phyloP scores from a whole-genome alignment of 2,888 invertebrate species.

The Amphimallon solstitiale region DNA sequence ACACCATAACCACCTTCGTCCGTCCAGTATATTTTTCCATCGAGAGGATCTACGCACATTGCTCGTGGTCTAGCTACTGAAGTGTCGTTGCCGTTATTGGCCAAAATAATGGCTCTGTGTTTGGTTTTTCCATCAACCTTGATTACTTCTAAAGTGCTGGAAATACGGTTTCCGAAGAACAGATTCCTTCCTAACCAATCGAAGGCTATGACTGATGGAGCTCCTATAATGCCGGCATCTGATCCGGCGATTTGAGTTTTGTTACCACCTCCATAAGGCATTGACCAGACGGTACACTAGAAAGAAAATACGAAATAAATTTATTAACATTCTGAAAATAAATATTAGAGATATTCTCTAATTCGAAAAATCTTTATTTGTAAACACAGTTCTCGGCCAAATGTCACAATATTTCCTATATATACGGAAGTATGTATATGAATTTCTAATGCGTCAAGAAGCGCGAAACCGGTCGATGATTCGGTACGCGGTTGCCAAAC shows the following conservation, averaged over 20 bases:
- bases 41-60: conserved; percentile 90
- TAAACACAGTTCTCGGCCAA: no score
- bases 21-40: conserved; percentile 95
- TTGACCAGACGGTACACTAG: conserved; percentile 85
- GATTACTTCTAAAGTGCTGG: conserved; percentile 91
- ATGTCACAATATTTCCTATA: no score
- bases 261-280: conserved; percentile 87
- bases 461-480: no score
- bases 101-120: conserved; percentile 85
- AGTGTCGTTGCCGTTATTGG: conserved; percentile 86
- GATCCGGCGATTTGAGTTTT: conserved; percentile 82
- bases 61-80: conserved; percentile 90
- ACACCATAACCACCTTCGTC: conserved; percentile 94
- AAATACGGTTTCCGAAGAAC: conserved; percentile 89
- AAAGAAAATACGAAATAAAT: no score
- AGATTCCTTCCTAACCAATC: conserved; percentile 98
- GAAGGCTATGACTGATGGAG: conserved; percentile 91
- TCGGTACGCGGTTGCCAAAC: no score
- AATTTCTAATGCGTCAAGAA: no score
- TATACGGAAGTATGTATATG: no score
- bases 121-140: conserved; percentile 86
- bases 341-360: no score
- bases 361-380: no score
- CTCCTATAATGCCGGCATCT: conserved; percentile 88
- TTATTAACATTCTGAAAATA: no score